Conservation (phyloP, 2,888 invertebrate species). For the Conchocele bisecta region DNA sequence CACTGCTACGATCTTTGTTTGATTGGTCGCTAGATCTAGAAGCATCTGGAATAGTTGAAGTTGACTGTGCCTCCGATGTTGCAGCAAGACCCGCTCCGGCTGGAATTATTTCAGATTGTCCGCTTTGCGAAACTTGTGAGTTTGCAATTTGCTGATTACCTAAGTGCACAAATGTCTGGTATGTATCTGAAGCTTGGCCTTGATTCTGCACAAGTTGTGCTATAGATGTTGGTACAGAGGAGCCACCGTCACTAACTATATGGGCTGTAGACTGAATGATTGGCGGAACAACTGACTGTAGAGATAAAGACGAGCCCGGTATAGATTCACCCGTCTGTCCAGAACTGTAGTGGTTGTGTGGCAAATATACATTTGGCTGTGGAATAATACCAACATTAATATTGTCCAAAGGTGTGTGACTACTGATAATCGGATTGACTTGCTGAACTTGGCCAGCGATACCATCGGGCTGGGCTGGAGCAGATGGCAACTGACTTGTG, state of each 20-base stretch:
- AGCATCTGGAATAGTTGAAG: slow-evolving; percentile 21
- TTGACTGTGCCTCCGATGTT: slow-evolving; percentile 13
- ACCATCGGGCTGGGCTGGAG: slow-evolving; percentile 33
- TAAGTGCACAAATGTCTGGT: slow-evolving; percentile 53
- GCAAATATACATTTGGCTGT: slow-evolving; percentile 45
- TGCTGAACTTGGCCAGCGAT: slow-evolving; percentile 40
- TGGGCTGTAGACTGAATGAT: slow-evolving; percentile 20
- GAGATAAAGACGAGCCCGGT: slow-evolving; percentile 33
- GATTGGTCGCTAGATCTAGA: slow-evolving; percentile 2
- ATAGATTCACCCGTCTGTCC: slow-evolving; percentile 29
- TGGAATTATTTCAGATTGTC: slow-evolving; percentile 32
- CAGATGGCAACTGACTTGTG: slow-evolving; percentile 24
- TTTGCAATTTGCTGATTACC: slow-evolving; percentile 48
- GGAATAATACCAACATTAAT: slow-evolving; percentile 35
- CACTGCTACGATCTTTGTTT: neutral
- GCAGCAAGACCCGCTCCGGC: neutral
- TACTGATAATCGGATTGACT: slow-evolving; percentile 24
- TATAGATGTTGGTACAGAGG: neutral
- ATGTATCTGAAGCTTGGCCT: slow-evolving; percentile 44
- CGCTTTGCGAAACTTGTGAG: slow-evolving; percentile 34
- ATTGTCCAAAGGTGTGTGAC: slow-evolving; percentile 34
- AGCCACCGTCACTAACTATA: slow-evolving; percentile 1
- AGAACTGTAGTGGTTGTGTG: slow-evolving; percentile 49
- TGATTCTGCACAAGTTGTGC: slow-evolving; percentile 10
- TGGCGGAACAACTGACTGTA: slow-evolving; percentile 39